These are phyloP conservation scores for Tachysurus vachellii DNA, from an alignment of 2,113 vertebrate genomes.

Conservation along the genomic window DNA sequence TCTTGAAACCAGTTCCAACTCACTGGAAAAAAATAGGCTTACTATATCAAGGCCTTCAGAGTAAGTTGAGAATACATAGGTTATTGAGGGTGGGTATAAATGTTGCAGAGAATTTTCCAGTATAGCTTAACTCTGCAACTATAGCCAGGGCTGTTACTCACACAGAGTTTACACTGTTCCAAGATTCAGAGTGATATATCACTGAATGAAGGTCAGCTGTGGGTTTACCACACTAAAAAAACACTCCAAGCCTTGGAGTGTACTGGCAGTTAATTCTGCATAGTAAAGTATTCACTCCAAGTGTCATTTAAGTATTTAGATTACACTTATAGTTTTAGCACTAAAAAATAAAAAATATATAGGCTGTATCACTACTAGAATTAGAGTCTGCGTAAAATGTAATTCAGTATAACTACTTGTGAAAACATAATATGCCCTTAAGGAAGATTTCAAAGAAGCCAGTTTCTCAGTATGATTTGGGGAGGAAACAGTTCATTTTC, in stretches of 20 bases:
- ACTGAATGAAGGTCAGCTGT: slow-evolving; percentile 44
- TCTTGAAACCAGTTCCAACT: neutral
- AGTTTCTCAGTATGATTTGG: neutral
- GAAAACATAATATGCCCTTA: slow-evolving; percentile 24
- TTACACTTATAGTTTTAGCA: slow-evolving; percentile 30
- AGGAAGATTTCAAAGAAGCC: slow-evolving; percentile 10
- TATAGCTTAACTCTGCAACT: slow-evolving; percentile 44
- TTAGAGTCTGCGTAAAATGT: slow-evolving; percentile 27
- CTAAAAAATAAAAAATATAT: slow-evolving; percentile 28
- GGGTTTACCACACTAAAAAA: slow-evolving; percentile 47
- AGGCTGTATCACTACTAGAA: slow-evolving; percentile 19
- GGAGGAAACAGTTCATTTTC: slow-evolving; percentile 40
- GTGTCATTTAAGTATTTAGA: slow-evolving; percentile 30
- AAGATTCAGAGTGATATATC: slow-evolving; percentile 45
- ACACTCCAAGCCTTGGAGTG: slow-evolving; percentile 32
- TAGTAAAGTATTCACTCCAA: slow-evolving; percentile 33
- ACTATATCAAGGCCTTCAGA: slow-evolving; percentile 23
- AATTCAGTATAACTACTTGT: slow-evolving; percentile 21
- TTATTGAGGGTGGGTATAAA: slow-evolving; percentile 41
- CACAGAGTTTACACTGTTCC: slow-evolving; percentile 41
- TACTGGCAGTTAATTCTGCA: slow-evolving; percentile 31
- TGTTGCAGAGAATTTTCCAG: slow-evolving; percentile 40
- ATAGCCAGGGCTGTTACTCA: slow-evolving; percentile 44
- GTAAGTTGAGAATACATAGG: slow-evolving; percentile 8
- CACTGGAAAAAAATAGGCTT: slow-evolving; percentile 15